Conservation (phyloP, 1,140 invertebrate species). For the Polypedilum pembai region DNA sequence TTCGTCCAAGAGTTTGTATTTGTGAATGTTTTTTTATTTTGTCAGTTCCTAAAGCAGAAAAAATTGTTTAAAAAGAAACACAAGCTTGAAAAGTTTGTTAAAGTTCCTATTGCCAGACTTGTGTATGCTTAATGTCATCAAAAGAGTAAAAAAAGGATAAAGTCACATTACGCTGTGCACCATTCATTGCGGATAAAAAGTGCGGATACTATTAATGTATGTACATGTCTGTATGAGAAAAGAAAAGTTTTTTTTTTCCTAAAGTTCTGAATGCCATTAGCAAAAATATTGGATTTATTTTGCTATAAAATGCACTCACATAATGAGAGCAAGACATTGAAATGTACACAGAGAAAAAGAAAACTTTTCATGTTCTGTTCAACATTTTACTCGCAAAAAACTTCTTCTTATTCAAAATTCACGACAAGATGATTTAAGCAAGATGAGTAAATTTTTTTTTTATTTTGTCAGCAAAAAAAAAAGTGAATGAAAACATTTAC, state of each 20-base stretch:
- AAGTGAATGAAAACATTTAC: no score
- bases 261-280: no score
- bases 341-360: not conserved
- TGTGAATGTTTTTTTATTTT: not conserved
- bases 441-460: no score
- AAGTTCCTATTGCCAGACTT: no score
- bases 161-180: not conserved
- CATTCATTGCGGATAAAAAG: conserved; percentile 4
- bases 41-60: not conserved
- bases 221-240: no score
- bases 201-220: not conserved
- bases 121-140: no score
- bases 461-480: no score
- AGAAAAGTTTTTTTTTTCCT: no score
- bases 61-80: not conserved
- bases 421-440: no score
- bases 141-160: not conserved
- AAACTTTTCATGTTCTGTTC: not conserved
- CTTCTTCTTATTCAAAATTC: not conserved
- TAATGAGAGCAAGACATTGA: not conserved
- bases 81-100: not conserved
- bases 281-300: no score
- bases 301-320: no score
- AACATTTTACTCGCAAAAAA: not conserved
- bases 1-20: not conserved